These are phyloP conservation scores for Yponomeuta malinellus DNA, from an alignment of 2,888 invertebrate species.

Conservation along the genomic window DNA sequence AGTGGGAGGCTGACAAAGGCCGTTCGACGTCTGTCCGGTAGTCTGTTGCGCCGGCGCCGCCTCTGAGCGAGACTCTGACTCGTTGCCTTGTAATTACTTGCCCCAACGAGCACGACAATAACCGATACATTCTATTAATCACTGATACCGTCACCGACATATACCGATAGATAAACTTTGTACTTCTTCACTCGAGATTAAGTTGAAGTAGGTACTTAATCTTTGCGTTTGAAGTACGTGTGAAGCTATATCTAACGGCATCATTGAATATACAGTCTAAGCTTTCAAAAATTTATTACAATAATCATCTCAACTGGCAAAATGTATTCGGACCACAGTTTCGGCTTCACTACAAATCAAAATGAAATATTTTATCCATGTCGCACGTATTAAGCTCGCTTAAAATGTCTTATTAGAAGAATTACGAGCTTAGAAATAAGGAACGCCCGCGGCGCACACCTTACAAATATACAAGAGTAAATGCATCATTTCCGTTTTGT, in stretches of 20 bases:
- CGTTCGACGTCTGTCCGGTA: constrained; percentile 25
- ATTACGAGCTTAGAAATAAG: constrained; percentile 60
- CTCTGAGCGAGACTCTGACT: constrained; percentile 23
- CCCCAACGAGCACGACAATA: constrained; percentile 34
- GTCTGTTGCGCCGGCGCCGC: constrained; percentile 16
- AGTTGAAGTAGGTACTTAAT: not conserved
- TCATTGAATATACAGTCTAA: constrained; percentile 26
- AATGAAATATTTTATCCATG: constrained; percentile 60
- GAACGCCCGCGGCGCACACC: constrained; percentile 61
- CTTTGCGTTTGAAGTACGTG: not conserved
- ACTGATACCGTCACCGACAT: constrained; percentile 21
- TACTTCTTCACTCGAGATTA: not conserved
- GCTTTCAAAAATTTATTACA: constrained; percentile 39
- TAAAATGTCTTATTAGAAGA: constrained; percentile 67
- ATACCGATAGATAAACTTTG: not conserved
- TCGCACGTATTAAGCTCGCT: constrained; percentile 56
- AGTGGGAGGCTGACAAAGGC: constrained; percentile 34
- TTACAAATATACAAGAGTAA: constrained; percentile 54
- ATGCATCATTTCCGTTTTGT: constrained; percentile 67
- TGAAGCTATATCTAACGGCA: not conserved
- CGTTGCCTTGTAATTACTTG: constrained; percentile 24
- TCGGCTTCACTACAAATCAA: constrained; percentile 59
- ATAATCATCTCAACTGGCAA: constrained; percentile 50
- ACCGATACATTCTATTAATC: constrained; percentile 28
- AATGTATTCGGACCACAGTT: constrained; percentile 43